phyloP scores from a whole-genome alignment of 2,113 vertebrate genomes.

The Hepsetus odoe region DNA sequence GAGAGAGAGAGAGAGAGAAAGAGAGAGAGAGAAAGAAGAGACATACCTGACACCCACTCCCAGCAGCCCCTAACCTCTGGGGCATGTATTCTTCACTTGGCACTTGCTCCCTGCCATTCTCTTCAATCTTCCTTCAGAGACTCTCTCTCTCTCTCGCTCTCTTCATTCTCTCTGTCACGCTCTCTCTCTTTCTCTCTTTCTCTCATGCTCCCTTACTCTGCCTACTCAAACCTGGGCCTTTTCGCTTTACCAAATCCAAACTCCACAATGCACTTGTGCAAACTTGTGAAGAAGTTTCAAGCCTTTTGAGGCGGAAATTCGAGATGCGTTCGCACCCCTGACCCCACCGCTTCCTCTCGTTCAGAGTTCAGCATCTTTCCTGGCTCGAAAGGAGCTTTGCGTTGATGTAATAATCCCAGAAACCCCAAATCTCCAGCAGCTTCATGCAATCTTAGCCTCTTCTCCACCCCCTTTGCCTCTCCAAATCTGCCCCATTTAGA shows the following conservation, averaged over 20 bases:
- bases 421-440: neutral
- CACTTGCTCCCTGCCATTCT: slow-evolving; percentile 30
- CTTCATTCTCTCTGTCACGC: slow-evolving; percentile 8
- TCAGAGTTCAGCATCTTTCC: neutral
- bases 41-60: slow-evolving; percentile 76
- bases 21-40: slow-evolving; percentile 61
- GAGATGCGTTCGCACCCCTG: neutral
- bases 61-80: slow-evolving; percentile 60
- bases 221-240: slow-evolving; percentile 24
- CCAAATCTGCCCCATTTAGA: neutral
- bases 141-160: slow-evolving; percentile 63
- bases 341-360: neutral
- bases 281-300: slow-evolving; percentile 2
- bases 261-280: neutral
- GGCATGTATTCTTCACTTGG: slow-evolving; percentile 48
- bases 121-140: slow-evolving; percentile 50
- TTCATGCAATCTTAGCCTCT: neutral
- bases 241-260: neutral
- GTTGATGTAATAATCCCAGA: slow-evolving; percentile 3
- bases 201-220: neutral
- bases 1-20: slow-evolving; percentile 61
- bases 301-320: neutral
- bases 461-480: neutral
- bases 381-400: neutral
- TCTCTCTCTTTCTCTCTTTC: neutral